phyloP scores from a whole-genome alignment of 1,140 invertebrate genomes.

The Macrotrachela quadricornifera region DNA sequence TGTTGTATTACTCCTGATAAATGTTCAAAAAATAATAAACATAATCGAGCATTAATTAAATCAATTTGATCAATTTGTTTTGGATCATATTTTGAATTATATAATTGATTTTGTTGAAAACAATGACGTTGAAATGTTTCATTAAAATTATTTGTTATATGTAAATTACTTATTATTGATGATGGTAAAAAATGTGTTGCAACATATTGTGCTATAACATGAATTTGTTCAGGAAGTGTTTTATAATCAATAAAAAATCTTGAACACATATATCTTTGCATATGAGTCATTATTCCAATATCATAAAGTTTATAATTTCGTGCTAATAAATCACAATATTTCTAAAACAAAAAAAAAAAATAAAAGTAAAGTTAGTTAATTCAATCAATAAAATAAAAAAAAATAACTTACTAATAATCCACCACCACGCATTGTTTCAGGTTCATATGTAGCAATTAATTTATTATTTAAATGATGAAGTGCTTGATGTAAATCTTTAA shows the following conservation, averaged over 20 bases:
- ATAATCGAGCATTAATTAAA: too few species aligned
- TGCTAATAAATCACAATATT: conserved; percentile 86
- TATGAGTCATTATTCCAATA: conserved; percentile 57
- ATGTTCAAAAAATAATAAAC: too few species aligned
- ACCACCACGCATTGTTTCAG: conserved; percentile 93
- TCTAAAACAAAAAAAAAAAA: conserved; percentile 22
- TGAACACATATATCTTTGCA: conserved; percentile 98
- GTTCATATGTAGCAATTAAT: conserved; percentile 70
- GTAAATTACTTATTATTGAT: too few species aligned
- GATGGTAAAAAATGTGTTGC: conserved; percentile 24
- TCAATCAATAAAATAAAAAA: too few species aligned
- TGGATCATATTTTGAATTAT: too few species aligned
- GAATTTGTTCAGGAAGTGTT: conserved; percentile 66
- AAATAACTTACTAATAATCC: conserved; percentile 45
- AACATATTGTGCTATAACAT: conserved; percentile 77
- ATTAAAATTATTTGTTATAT: too few species aligned
- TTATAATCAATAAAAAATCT: conserved; percentile 98
- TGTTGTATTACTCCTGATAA: too few species aligned
- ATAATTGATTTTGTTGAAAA: too few species aligned
- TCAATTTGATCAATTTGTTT: too few species aligned
- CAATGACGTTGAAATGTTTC: too few species aligned
- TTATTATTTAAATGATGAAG: conserved; percentile 77
- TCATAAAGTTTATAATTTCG: conserved; percentile 66
- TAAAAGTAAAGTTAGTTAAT: too few species aligned
- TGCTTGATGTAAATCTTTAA: conserved; percentile 84